Percentiles rank a stretch among this genome's conserved stretches.
Evolutionary conservation across 2,888 invertebrate species (phyloP).

Genomic region (Eupithecia tripunctaria): DNA sequence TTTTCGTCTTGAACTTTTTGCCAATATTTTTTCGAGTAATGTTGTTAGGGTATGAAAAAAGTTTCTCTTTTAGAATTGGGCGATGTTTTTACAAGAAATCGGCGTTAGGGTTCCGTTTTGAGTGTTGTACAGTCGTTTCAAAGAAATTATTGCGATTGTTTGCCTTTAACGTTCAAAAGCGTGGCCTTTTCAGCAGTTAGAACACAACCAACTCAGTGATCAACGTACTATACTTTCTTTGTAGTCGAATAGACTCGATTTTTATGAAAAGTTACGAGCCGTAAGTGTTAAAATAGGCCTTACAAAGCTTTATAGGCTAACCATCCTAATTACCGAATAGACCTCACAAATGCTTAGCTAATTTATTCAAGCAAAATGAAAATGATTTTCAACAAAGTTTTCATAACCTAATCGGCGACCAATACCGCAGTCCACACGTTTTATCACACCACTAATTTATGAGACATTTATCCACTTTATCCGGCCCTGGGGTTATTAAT

Average conservation of each 20-base stretch:
- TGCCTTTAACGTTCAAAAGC: not conserved
- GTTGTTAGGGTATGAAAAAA: conserved; percentile 37
- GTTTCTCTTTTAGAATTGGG: conserved; percentile 35
- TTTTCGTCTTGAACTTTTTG: conserved; percentile 39
- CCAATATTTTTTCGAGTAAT: conserved; percentile 34
- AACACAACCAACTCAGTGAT: not conserved
- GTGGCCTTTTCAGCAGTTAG: not conserved
- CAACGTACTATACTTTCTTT: not conserved
- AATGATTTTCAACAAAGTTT: conserved; percentile 19
- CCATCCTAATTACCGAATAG: not conserved
- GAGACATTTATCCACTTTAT: conserved; percentile 56
- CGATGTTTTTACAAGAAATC: conserved; percentile 30
- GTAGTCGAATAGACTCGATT: not conserved
- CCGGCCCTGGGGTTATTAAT: conserved; percentile 53
- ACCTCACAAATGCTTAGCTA: not conserved
- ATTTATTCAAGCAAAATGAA: conserved; percentile 1
- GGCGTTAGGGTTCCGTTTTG: conserved; percentile 9
- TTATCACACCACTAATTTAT: conserved; percentile 54
- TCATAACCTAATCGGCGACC: conserved; percentile 31
- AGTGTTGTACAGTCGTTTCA: conserved; percentile 15
- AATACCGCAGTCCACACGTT: conserved; percentile 42
- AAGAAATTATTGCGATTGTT: conserved; percentile 5
- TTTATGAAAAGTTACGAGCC: not conserved
- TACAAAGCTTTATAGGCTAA: not conserved
- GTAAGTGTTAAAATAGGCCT: not conserved